Evolutionary conservation across 2,113 vertebrate species (phyloP), one percentile per base, ranked within the genome.

Genomic region (Odobenus rosmarus): DNA sequence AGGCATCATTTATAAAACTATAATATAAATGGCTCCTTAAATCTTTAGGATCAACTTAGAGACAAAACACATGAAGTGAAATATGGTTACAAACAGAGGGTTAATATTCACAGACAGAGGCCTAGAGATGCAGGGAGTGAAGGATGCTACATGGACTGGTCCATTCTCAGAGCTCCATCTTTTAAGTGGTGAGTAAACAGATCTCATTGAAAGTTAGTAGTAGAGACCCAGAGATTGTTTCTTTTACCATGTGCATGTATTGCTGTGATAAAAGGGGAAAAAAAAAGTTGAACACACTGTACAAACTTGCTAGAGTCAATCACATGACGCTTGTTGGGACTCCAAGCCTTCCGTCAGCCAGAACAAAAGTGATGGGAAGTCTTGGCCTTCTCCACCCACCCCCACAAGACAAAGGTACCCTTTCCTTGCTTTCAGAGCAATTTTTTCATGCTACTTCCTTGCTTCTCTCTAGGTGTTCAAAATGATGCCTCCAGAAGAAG

Each of bases 1-100:
- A 87, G 94, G 62, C 11, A n/a, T 28, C 16, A 80, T 64, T 94
- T 84, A 81, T 64, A 64, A 85, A 95, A 53, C 28, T 71, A 3
- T n/a, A 14, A 88, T 36, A 23, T n/a, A 90, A 89, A 87, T 91
- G 57, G 31, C 92, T 62, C 69, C 82, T 94, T 49, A 92, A 57
- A 55, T 88, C 42, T 90, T 80, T 80, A 55, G 76, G 80, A 93
- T 26, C 21, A 77, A 74, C 39, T 7, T n/a, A 85, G 51, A 90
- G 42, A 90, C 55, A 88, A 95, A 88, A 80, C 13, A 69, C 24
- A 26, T 61, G n/a, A 62, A 49, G 46, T 67, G 74, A 95, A 84
- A 53, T 71, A 69, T 0, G 1, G 61, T 69, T 90, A 74, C 57
- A 84, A 74, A 74, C 7, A 62, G 84, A 97, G 87, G 24, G 61